Conservation (phyloP, 2,888 invertebrate genomes). For the Scaptomyza cyrtandrae region DNA sequence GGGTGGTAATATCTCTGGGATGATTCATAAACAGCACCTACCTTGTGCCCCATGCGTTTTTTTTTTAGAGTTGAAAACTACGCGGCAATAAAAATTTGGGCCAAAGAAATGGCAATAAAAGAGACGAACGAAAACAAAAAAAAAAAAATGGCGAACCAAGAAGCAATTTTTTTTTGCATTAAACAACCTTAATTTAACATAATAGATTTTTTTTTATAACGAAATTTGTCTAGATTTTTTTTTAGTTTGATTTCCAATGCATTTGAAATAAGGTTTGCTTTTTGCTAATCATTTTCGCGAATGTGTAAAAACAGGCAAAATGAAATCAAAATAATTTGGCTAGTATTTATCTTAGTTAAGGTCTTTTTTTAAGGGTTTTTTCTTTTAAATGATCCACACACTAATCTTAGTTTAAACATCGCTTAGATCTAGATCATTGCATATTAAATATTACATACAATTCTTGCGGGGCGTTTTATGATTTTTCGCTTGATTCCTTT, state of each 20-base stretch:
- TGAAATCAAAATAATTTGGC: conserved; percentile 68
- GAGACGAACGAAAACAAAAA: conserved; percentile 21
- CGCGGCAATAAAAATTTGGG: conserved; percentile 52
- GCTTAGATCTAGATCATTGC: conserved; percentile 48
- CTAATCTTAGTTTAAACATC: conserved; percentile 48
- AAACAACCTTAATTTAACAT: conserved; percentile 57
- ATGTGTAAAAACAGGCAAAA: conserved; percentile 44
- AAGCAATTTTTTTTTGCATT: conserved; percentile 11
- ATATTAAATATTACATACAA: conserved; percentile 33
- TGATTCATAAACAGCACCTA: conserved; percentile 71
- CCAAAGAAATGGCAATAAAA: conserved; percentile 21
- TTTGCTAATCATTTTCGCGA: conserved; percentile 43
- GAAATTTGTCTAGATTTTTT: conserved; percentile 64
- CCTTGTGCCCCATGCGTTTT: conserved; percentile 76
- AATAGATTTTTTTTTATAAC: conserved; percentile 39
- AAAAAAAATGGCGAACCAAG: conserved; percentile 36
- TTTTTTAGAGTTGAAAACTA: conserved; percentile 72
- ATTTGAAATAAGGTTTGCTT: conserved; percentile 45
- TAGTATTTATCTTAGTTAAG: conserved; percentile 35
- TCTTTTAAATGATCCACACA: conserved; percentile 56
- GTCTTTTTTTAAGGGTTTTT: conserved; percentile 2
- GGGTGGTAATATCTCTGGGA: conserved; percentile 1
- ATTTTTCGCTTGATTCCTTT: conserved; percentile 9
- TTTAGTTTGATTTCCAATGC: conserved; percentile 56
- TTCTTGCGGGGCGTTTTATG: conserved; percentile 28